Evolutionary conservation across 2,888 invertebrate genomes (phyloP).

Genomic region (Cerastoderma edule): DNA sequence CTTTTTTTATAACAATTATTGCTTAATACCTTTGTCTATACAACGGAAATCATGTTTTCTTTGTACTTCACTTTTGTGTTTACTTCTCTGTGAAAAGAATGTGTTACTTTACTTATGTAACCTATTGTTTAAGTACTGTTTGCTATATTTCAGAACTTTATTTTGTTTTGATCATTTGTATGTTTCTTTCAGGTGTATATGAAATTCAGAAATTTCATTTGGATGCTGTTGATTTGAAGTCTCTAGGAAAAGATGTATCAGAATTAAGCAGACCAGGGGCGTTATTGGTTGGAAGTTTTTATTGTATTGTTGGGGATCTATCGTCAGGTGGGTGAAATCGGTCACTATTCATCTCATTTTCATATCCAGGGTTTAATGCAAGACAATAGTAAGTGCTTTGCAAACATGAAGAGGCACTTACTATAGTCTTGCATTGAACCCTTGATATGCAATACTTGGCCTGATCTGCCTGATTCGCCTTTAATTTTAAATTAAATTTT

Average conservation of each 20-base stretch:
- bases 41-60: no score
- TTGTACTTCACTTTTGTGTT: no score
- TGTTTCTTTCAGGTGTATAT: constrained; percentile 19
- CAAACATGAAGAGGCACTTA: background rate
- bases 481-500: background rate
- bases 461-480: background rate
- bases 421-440: background rate
- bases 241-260: background rate
- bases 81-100: no score
- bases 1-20: no score
- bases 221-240: background rate
- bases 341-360: background rate
- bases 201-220: constrained; percentile 23
- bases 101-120: no score
- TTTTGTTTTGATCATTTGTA: background rate
- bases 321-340: constrained; percentile 8
- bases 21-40: no score
- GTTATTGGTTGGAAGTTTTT: constrained; percentile 22
- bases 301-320: constrained; percentile 12
- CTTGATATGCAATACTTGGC: background rate
- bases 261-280: constrained; percentile 3
- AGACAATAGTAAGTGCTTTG: background rate
- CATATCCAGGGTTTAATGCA: no score
- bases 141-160: no score
- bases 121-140: no score